Conservation (phyloP, 2,113 vertebrate genomes). For the Gulo gulo region DNA sequence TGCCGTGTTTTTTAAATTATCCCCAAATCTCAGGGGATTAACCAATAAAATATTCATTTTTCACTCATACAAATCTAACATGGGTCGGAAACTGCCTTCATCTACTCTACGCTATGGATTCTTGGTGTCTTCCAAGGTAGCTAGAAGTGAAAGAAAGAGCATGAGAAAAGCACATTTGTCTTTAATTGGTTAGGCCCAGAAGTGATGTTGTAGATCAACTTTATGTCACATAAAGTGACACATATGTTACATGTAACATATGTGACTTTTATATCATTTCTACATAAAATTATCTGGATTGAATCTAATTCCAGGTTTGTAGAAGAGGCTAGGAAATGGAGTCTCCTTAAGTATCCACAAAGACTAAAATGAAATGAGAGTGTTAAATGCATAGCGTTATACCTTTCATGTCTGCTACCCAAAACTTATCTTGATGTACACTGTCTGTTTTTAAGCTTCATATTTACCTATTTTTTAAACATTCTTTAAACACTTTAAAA, state of each 20-base stretch:
- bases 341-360: neutral
- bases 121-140: neutral
- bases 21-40: neutral
- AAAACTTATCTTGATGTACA: neutral
- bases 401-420: neutral
- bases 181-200: neutral
- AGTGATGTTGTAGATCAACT: neutral
- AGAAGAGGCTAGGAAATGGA: neutral
- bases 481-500: neutral
- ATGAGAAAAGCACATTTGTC: neutral
- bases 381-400: neutral
- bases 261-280: neutral
- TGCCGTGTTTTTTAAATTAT: neutral
- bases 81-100: neutral
- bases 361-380: neutral
- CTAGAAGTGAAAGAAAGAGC: neutral
- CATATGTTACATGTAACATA: neutral
- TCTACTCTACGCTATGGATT: no score
- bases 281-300: neutral
- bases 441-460: neutral
- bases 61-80: neutral
- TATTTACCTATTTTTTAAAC: neutral
- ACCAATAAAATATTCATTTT: neutral
- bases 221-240: no score
- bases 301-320: neutral